Base-by-base conservation (phyloP, 2,113 vertebrate genomes). In the Erythrolamprus reginae region DNA sequence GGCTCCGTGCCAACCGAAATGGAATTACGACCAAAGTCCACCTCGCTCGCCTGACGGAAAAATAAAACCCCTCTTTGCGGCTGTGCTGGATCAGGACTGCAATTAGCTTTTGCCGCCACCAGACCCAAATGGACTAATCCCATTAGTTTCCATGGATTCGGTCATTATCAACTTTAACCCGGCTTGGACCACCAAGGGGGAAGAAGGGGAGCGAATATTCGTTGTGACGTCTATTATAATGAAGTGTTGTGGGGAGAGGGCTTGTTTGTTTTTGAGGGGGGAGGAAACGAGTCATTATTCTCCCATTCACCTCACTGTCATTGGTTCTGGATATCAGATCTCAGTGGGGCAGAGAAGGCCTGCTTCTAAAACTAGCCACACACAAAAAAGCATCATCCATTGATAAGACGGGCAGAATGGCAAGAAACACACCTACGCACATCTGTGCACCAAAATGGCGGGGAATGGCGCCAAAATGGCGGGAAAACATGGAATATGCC, bases 171-270 rank as follows among this genome's bases (percentile, higher is more conserved):
- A 42, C 38, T 90, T 52, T 82, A 50, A 45, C 52, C 38, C 2
- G 23, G 6, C 21, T 47, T 24, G n/a, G 86, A 12, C 47, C 53
- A 83, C 12, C 87, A 91, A 0, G n/a, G 65, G n/a, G 61, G 12
- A n/a, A n/a, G n/a, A n/a, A 70, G 82, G 85, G 55, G 26, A 61
- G 21, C 26, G 45, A 53, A 92, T 88, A 89, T 93, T 95, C 91
- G 86, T 84, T 90, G 92, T 87, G 90, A 91, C 50, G 21, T n/a
- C n/a, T n/a, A 83, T 1, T 51, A 42, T 2, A 50, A 45, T 65
- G 55, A 91, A 38, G 28, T 17, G 61, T 2, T 88, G 0, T 48
- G n/a, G 45, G 4, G 13, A 1, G 0, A 19, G 2, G 10, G 53
- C 7, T 1, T n/a, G n/a, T n/a, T n/a, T n/a, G n/a, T n/a, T n/a